Evolutionary conservation across 1,140 invertebrate genomes (phyloP).

Genomic region (Drosophila chauvacae): DNA sequence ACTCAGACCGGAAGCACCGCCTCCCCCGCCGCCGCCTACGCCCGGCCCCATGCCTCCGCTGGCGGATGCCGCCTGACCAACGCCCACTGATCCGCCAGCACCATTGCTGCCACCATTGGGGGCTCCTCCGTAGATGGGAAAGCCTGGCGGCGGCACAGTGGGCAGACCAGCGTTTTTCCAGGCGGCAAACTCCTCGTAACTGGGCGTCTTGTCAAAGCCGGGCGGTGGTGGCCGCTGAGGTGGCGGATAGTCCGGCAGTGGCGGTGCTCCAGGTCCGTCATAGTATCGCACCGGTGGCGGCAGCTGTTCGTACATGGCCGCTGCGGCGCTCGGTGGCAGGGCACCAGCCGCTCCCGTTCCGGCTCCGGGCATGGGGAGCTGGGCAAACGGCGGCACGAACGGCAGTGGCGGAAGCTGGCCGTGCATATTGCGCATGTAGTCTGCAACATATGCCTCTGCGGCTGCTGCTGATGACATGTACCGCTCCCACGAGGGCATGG

Average conservation of each 20-base stretch:
- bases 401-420: constrained; percentile 91
- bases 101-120: constrained; percentile 65
- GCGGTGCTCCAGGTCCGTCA: constrained; percentile 88
- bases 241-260: constrained; percentile 87
- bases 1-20: constrained; percentile 19
- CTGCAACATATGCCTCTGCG: constrained; percentile 90
- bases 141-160: constrained; percentile 74
- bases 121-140: constrained; percentile 58
- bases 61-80: constrained; percentile 15
- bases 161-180: constrained; percentile 88
- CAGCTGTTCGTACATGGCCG: constrained; percentile 83
- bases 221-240: constrained; percentile 85
- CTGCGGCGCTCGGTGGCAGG: constrained; percentile 88
- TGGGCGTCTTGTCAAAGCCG: constrained; percentile 89
- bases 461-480: constrained; percentile 87
- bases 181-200: constrained; percentile 93
- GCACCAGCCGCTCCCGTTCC: constrained; percentile 87
- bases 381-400: constrained; percentile 88
- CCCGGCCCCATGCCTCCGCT: constrained; percentile 32
- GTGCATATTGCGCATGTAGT: constrained; percentile 93
- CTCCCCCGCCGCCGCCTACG: constrained; percentile 26
- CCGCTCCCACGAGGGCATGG: constrained; percentile 85
- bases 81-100: constrained; percentile 18
- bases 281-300: constrained; percentile 91
- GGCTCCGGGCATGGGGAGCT: constrained; percentile 85